Conservation (phyloP, 2,113 vertebrate species). For the Pseudopipra pipra region DNA sequence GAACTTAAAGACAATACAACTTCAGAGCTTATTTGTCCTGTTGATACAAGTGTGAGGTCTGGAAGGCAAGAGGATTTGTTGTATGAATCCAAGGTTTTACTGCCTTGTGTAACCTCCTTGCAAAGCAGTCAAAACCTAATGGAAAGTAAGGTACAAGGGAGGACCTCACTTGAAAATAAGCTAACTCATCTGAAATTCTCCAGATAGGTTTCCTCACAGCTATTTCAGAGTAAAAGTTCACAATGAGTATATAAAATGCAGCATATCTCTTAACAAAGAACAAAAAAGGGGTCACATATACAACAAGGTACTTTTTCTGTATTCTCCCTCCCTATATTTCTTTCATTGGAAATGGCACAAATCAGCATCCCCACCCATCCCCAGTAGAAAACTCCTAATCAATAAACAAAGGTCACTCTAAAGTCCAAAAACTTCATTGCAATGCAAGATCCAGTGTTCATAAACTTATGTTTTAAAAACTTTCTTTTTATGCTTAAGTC, state of each 20-base stretch:
- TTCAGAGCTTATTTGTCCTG: neutral
- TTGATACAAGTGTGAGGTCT: neutral
- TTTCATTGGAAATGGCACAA: constrained; percentile 13
- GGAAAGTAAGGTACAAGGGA: neutral
- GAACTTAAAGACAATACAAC: neutral
- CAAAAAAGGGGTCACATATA: constrained; percentile 1
- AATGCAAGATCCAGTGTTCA: neutral
- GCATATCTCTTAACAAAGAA: constrained; percentile 32
- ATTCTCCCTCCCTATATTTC: neutral
- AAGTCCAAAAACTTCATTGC: neutral
- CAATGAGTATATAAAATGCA: constrained; percentile 52
- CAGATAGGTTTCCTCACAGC: neutral
- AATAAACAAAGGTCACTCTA: neutral
- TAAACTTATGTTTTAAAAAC: neutral
- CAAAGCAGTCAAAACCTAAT: neutral
- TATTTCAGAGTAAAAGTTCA: neutral
- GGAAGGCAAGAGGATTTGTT: neutral
- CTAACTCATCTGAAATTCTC: constrained; percentile 4
- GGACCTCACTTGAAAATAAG: neutral
- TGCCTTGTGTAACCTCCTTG: neutral
- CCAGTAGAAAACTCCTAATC: neutral
- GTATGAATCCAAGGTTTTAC: neutral
- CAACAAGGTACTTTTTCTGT: neutral
- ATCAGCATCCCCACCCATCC: neutral
- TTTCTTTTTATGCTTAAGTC: neutral